Evolutionary conservation across 2,888 invertebrate genomes (phyloP), one percentile per base, ranked within the genome.

Genomic region (Caenorhabditis sp.): DNA sequence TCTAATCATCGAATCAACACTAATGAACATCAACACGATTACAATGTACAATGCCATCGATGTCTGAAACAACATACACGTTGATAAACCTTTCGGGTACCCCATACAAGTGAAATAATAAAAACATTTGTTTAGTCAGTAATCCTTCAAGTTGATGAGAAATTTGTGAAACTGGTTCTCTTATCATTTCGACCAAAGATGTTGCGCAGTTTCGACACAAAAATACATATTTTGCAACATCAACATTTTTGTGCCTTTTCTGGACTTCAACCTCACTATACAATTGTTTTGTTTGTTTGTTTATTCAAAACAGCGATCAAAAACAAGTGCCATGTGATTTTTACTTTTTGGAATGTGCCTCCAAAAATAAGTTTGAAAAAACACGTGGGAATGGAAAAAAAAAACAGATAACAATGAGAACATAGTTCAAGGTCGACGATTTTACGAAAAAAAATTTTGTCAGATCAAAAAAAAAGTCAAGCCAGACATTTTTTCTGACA

Each of bases 41-140:
- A 67, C 72, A 5, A 73, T 65, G 55, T 73, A 73, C 37, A 67
- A 62, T 57, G 66, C 73, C 0, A 73, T 73, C 51, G 68, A 73
- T 51, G 73, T 73, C 5, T 68, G 36, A 70, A n/a, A n/a, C n/a
- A n/a, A n/a, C 0, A 24, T n/a, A n/a, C n/a, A n/a, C n/a, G n/a
- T n/a, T n/a, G n/a, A n/a, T n/a, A n/a, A n/a, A n/a, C n/a, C n/a
- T n/a, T n/a, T 31, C 31, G 31, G 31, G 31, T 31, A 31, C 31
- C 31, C 31, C 10, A n/a, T n/a, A n/a, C n/a, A n/a, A n/a, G n/a
- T 36, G 36, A 36, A 36, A 36, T 36, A 36, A 36, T 36, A 12
- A 36, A 36, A 36, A 8, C 36, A 36, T 36, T n/a, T n/a, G n/a
- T n/a, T n/a, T n/a, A n/a, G n/a, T n/a, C n/a, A n/a, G n/a, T n/a